Evolutionary conservation across 2,888 invertebrate species (phyloP), one percentile per base, ranked within the genome.

Genomic region (Dolomedes plantarius): DNA sequence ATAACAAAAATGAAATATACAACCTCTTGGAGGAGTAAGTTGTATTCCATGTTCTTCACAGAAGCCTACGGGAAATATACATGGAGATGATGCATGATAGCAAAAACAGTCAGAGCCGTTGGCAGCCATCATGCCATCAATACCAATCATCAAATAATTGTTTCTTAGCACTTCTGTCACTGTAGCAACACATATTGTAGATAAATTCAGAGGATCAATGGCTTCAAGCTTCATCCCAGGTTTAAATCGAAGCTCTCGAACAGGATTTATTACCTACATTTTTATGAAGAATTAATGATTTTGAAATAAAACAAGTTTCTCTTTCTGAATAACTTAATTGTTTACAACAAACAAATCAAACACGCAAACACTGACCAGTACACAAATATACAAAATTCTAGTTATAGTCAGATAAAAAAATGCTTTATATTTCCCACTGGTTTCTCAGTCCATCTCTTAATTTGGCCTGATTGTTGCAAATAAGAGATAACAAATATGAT

Each of bases 21-120:
- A 46, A 88, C 87, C 89, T 86, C 79, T 68, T 11, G 98, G 98
- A 1, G 98, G 97, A 5, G 96, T 96, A 46, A 99, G 92, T 0
- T 94, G 93, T 87, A 99, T 95, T 74, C 94, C 94, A 91, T 98
- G 95, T 23, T 94, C 94, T 85, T 95, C 93, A 90, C 98, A 98
- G 91, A 98, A 99, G 1, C 99, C 98, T 11, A 96, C 95, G 32
- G 89, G 89, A 69, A 90, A 92, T 92, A 72, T 92, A 92, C 27
- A 91, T 90, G 74, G 98, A 98, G 91, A 98, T 98, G 91, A 99
- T 96, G 96, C 95, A 91, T 99, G 98, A 91, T 98, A 98, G 90
- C 98, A 98, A 91, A 99, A 98, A 97, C 98, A 97, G 91, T 98
- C 98, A 0, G 95, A 95, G n/a, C 95, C 94, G 79, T 95, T 90